Evolutionary conservation across 2,888 invertebrate genomes (phyloP), one percentile per base, ranked within the genome.

Genomic region (Troides aeacus): DNA sequence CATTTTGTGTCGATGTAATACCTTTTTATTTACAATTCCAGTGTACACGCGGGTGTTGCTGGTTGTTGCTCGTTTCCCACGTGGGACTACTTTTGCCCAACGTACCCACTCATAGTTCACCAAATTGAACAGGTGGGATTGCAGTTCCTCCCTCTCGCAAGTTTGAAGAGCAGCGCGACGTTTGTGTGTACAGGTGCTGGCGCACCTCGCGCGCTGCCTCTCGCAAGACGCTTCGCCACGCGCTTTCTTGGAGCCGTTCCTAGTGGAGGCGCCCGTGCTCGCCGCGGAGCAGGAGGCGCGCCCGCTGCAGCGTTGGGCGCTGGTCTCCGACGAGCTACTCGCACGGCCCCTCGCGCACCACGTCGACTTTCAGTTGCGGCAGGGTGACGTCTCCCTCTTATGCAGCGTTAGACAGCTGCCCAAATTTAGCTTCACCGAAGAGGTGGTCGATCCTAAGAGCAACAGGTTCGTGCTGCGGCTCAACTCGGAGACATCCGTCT

Each of bases 401-500:
- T 98, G 99, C 82, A 95, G 96, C 18, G 95, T 99, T 67, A 94
- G 96, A 76, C 94, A 95, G 78, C 89, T 99, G 78, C 99, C 99
- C 0, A 98, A 98, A 89, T 97, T 99, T 84, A 97, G 97, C 87
- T 93, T 99, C 58, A 97, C 97, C 0, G 99, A 99, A 85, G 98
- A 99, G 86, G 97, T 99, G 0, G 97, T 99, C 21, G 98, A 99
- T 92, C 98, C 98, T 0, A 98, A 98, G 87, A 97, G 96, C 79
- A 98, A 99, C 89, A 97, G 98, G 84, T 99, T 99, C 94, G 96
- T 99, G 66, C 93, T 99, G 74, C 94, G 98, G 83, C 93, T 99
- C 62, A 99, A 98, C 84, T 99, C 99, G 0, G 99, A 99, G 87
- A 99, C 99, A 62, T 98, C 98, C 1, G 99, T 99, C 88, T 99